Base-by-base conservation (phyloP, 2,888 invertebrate species). In the Pelosia muscerda region DNA sequence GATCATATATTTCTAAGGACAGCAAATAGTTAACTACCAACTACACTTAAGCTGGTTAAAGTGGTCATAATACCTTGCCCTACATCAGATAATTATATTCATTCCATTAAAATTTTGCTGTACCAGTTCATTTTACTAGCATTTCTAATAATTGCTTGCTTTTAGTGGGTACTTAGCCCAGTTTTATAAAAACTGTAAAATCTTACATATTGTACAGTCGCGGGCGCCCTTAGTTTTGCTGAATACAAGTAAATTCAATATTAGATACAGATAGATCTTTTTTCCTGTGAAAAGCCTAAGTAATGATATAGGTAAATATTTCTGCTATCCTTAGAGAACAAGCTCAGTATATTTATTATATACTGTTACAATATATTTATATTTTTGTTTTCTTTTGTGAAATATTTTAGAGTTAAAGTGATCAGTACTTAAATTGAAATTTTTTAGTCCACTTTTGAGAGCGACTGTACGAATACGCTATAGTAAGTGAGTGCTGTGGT, bases 141-240 rank as follows among this genome's bases (percentile, higher is more conserved):
- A 49, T n/a, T 49, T 49, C 49, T n/a, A n/a, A 49, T 49, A 49
- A 49, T 49, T 49, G n/a, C 49, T 49, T n/a, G n/a, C 49, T 9
- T 49, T n/a, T 49, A 55, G 55, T 55, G 25, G 55, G 25, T 49
- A 49, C 49, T 49, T 49, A 49, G 49, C 49, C 6, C 49, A 49
- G n/a, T 49, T 49, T 49, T 49, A 49, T n/a, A n/a, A 49, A n/a
- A 49, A n/a, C n/a, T 49, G 49, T 49, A 49, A 19, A n/a, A 49
- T n/a, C 49, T n/a, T 49, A 49, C n/a, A 49, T n/a, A n/a, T n/a
- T 9, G 49, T n/a, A 49, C 49, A n/a, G 42, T 49, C 9, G n/a
- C 9, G n/a, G n/a, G n/a, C n/a, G n/a, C n/a, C 2, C 9, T 4
- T n/a, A 49, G n/a, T n/a, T 4, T 49, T n/a, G n/a, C 19, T n/a